Conservation (phyloP, 1,140 invertebrate genomes). For the Limonius californicus region DNA sequence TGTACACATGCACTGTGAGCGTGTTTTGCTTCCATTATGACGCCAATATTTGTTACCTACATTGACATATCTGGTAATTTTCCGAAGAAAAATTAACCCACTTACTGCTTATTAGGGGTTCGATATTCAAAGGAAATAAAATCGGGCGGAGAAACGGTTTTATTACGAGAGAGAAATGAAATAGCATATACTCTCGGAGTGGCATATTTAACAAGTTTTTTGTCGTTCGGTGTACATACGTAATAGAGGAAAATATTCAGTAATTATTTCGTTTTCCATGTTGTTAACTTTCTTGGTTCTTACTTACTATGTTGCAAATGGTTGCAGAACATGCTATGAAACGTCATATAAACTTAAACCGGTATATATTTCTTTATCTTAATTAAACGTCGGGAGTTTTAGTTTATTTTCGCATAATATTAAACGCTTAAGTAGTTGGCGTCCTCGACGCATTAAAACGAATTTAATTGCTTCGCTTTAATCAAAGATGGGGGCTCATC, state of each 20-base stretch:
- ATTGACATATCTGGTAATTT: constrained; percentile 21
- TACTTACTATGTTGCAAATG: background rate
- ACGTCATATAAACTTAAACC: background rate
- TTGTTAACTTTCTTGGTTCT: background rate
- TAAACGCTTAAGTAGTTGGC: background rate
- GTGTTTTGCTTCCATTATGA: constrained; percentile 21
- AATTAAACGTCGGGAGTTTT: too few species aligned
- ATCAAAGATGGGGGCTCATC: background rate
- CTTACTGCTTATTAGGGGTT: background rate
- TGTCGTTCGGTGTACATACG: background rate
- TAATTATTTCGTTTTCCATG: background rate
- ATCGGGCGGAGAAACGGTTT: too few species aligned
- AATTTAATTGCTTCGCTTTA: background rate
- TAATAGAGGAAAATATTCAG: background rate
- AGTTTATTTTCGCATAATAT: background rate
- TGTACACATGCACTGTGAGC: constrained; percentile 23
- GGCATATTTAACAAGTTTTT: too few species aligned
- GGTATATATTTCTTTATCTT: background rate
- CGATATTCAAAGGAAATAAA: background rate
- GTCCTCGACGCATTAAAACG: background rate
- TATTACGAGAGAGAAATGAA: too few species aligned
- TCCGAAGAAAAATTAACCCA: constrained; percentile 15
- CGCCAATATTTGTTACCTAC: constrained; percentile 19
- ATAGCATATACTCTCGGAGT: too few species aligned
- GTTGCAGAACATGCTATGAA: background rate